Percentiles rank a stretch among this genome's conserved stretches.
These are phyloP conservation scores for Leptinotarsa defecta DNA, from an alignment of 1,140 invertebrate genomes.

Conservation along the genomic window DNA sequence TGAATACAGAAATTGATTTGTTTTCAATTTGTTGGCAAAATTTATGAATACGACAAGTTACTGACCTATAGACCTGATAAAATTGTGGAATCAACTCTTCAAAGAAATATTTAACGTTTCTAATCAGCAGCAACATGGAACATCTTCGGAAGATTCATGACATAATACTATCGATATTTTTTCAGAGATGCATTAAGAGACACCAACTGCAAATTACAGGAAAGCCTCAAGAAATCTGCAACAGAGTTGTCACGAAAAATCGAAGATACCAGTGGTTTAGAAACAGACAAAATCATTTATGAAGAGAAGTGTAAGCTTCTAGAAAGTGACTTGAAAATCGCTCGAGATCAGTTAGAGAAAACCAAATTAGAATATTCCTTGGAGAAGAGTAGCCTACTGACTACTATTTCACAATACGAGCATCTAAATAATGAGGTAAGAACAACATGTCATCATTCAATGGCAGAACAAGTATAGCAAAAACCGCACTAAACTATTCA, in stretches of 20 bases:
- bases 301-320: conserved; percentile 31
- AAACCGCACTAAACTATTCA: too few relatives aligned
- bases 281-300: conserved; percentile 11
- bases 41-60: too few relatives aligned
- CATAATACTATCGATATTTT: too few relatives aligned
- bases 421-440: conserved; percentile 12
- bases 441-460: neutral
- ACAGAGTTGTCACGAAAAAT: conserved; percentile 34
- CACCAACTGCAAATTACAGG: conserved; percentile 31
- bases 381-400: conserved; percentile 30
- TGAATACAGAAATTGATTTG: too few relatives aligned
- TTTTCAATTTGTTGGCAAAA: too few relatives aligned
- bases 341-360: conserved; percentile 28
- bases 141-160: too few relatives aligned
- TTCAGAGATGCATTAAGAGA: conserved; percentile 5
- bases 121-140: too few relatives aligned
- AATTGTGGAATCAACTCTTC: too few relatives aligned
- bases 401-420: conserved; percentile 28
- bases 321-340: conserved; percentile 21
- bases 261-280: conserved; percentile 20
- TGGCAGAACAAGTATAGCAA: neutral
- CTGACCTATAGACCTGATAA: too few relatives aligned
- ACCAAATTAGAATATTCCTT: conserved; percentile 20
- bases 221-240: conserved; percentile 31
- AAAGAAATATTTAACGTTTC: too few relatives aligned